Conservation (phyloP, 2,113 vertebrate genomes). For the Chroicocephalus ridibundus region DNA sequence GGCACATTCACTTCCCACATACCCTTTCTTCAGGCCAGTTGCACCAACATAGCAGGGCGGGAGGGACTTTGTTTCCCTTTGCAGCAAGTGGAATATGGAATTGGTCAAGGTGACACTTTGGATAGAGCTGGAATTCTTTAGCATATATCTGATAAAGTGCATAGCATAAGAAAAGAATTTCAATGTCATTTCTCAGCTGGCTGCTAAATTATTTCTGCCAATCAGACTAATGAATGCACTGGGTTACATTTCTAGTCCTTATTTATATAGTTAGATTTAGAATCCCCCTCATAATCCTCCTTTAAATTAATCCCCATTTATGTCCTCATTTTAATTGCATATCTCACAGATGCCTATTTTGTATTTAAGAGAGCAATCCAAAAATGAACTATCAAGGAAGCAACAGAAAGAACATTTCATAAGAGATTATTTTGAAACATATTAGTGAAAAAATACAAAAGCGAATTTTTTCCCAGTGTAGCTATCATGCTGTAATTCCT, state of each 20-base stretch:
- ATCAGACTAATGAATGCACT: constrained; percentile 31
- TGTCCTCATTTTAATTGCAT: constrained; percentile 28
- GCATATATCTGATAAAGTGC: neutral
- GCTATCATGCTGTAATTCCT: neutral
- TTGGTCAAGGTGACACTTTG: neutral
- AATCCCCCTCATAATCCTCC: constrained; percentile 8
- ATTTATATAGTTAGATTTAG: constrained; percentile 35
- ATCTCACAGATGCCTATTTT: constrained; percentile 13
- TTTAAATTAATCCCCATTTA: constrained; percentile 49
- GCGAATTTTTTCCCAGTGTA: neutral
- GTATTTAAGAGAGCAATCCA: neutral
- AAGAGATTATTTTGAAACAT: neutral
- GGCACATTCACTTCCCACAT: neutral
- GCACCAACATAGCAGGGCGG: neutral
- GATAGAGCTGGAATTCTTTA: neutral
- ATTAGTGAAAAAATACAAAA: neutral
- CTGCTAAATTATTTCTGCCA: constrained; percentile 18
- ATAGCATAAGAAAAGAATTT: neutral
- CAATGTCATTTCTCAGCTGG: neutral
- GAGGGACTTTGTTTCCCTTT: neutral
- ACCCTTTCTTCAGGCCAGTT: neutral
- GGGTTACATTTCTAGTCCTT: constrained; percentile 19
- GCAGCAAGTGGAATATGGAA: neutral
- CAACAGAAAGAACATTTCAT: neutral
- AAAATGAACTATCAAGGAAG: neutral